Evolutionary conservation across 2,797 vertebrate genomes (phyloP).

Genomic region (Cirrhinus molitorella): DNA sequence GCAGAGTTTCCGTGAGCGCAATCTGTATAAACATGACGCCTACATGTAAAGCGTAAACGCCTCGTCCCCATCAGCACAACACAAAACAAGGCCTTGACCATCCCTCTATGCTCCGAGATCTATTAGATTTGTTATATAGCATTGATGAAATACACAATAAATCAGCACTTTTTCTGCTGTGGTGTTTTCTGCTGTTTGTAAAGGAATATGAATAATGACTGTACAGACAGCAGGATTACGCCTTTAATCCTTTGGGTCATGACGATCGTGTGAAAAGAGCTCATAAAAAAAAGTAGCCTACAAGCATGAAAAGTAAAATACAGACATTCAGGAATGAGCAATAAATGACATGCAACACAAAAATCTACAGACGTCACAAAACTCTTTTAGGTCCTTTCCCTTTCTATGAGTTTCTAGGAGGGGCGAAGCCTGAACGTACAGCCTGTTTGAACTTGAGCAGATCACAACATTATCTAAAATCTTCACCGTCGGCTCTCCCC

Average conservation of each 20-base stretch:
- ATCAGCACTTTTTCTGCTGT: background rate
- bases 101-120: background rate
- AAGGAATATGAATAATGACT: background rate
- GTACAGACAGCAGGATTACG: background rate
- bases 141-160: background rate
- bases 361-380: slow-evolving; percentile 15
- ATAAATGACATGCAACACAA: background rate
- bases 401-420: slow-evolving; percentile 58
- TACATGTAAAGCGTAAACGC: slow-evolving; percentile 46
- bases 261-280: background rate
- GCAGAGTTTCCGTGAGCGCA: slow-evolving; percentile 53
- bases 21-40: slow-evolving; percentile 65
- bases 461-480: slow-evolving; percentile 42
- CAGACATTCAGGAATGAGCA: slow-evolving; percentile 23
- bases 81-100: background rate
- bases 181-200: background rate
- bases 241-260: background rate
- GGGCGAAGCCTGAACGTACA: slow-evolving; percentile 45
- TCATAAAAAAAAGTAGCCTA: background rate
- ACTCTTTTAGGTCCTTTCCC: slow-evolving; percentile 26
- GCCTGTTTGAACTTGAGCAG: slow-evolving; percentile 67
- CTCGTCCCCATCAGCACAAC: background rate
- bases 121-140: background rate
- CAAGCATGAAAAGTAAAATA: background rate
- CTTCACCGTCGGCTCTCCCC: background rate